Evolutionary conservation across 2,888 invertebrate species (phyloP), one percentile per base, ranked within the genome.

Genomic region (Neuroscelio doddi): DNA sequence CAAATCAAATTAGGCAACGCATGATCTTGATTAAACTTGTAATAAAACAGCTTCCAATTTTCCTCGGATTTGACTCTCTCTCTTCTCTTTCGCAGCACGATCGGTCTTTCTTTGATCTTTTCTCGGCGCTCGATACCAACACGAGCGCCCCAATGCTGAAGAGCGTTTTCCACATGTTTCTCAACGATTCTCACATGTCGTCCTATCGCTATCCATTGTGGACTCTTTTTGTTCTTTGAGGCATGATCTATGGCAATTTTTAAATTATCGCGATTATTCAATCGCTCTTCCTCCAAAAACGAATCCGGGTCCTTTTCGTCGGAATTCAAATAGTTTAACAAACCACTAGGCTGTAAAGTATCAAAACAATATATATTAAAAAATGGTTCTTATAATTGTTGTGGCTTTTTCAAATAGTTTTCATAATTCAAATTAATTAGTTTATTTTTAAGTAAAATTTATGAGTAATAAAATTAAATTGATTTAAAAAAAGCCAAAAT

Each of bases 1-100:
- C 99, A 99, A 78, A 99, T 97, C 32, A 99, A 88, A 86, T 98
- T 97, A 0, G 98, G 96, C 83, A 96, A 89, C 56, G 95, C 92
- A 82, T 98, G 98, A 86, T 99, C 97, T 80, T 91, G 90, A 79
- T 91, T 91, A 86, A 99, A 99, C 85, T 96, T 94, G 85, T 95
- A 96, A 86, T 96, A 98, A 87, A 99, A 98, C 71, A 96, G 87
- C 46, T 91, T 90, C 95, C 97, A 97, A 86, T 97, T 97, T 14
- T 93, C 92, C 75, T 91, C 91, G 46, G 93, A 91, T 86, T 95
- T 95, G 64, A 97, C 90, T 64, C 94, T 86, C 84, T 97, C 96
- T 15, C 99, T 87, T 3, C 98, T 88, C 76, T 97, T 92, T 29
- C 98, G 88, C 74, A 99, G 86, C 1, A 98, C 94, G 5, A 99